These are phyloP conservation scores for Chalcis sispes DNA, from an alignment of 2,888 invertebrate genomes.

Conservation along the genomic window DNA sequence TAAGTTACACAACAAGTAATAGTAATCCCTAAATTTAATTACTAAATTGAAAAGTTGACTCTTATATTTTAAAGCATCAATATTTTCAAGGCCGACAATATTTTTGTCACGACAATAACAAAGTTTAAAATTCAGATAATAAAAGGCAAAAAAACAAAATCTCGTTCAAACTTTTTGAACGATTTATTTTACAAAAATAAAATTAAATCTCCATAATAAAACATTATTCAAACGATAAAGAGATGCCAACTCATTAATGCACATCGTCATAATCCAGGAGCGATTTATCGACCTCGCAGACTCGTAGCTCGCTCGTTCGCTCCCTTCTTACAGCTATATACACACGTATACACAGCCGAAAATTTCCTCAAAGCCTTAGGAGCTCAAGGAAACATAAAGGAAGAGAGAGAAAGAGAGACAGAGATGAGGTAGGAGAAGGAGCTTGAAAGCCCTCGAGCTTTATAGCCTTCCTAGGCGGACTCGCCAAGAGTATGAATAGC, in stretches of 20 bases:
- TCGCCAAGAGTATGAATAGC: constrained; percentile 43
- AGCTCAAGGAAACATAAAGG: constrained; percentile 31
- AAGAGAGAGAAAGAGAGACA: constrained; percentile 7
- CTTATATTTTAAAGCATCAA: too few relatives aligned
- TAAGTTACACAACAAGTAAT: too few relatives aligned
- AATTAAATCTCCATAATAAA: constrained; percentile 29
- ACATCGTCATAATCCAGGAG: constrained; percentile 28
- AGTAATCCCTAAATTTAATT: too few relatives aligned
- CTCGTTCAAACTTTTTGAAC: too few relatives aligned
- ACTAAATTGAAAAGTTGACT: too few relatives aligned
- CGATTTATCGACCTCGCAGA: constrained; percentile 39
- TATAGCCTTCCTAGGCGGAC: constrained; percentile 53
- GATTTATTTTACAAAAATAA: not conserved
- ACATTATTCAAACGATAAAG: constrained; percentile 29
- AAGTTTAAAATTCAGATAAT: too few relatives aligned
- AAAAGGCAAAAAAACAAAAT: too few relatives aligned
- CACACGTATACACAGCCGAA: not conserved
- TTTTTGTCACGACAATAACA: too few relatives aligned
- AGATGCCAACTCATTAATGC: constrained; percentile 34
- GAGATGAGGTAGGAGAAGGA: constrained; percentile 1
- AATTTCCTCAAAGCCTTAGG: constrained; percentile 35
- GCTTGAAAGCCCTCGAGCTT: constrained; percentile 59
- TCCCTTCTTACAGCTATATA: not conserved
- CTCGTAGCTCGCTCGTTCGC: not conserved
- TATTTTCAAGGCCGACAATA: too few relatives aligned